These are phyloP conservation scores for Oscheius sp. DNA, from an alignment of 1,140 invertebrate species.

Conservation along the genomic window DNA sequence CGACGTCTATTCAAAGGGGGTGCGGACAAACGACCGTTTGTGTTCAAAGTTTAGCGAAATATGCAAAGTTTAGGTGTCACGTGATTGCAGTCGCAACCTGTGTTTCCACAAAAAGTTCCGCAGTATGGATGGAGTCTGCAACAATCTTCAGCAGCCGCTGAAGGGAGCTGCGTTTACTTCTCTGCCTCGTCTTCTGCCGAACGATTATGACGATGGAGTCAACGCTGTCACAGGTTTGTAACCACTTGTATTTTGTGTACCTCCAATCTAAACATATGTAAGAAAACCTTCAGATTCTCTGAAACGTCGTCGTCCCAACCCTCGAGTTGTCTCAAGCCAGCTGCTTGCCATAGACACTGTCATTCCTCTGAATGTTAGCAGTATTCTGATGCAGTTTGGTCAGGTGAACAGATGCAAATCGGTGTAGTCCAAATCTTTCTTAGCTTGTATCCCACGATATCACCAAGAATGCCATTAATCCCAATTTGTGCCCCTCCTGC, in stretches of 20 bases:
- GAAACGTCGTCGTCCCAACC: slow-evolving; percentile 29
- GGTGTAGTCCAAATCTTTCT: slow-evolving; percentile 1
- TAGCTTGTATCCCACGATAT: slow-evolving; percentile 44
- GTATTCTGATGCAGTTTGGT: slow-evolving; percentile 1
- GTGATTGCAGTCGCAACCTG: slow-evolving; percentile 27
- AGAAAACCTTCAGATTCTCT: slow-evolving; percentile 11
- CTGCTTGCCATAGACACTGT: slow-evolving; percentile 5
- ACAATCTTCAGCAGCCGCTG: slow-evolving; percentile 83
- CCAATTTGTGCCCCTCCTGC: slow-evolving; percentile 9
- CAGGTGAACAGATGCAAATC: not conserved
- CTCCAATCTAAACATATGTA: not conserved
- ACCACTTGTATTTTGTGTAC: not conserved
- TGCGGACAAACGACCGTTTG: no score
- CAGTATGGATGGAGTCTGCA: slow-evolving; percentile 86
- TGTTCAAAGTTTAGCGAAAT: no score
- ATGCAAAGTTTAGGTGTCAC: no score
- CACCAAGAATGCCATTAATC: slow-evolving; percentile 21
- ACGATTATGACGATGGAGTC: slow-evolving; percentile 93
- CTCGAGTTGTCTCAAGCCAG: slow-evolving; percentile 34
- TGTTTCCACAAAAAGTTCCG: slow-evolving; percentile 72
- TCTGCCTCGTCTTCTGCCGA: slow-evolving; percentile 76
- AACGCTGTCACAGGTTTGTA: slow-evolving; percentile 72
- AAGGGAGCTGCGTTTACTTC: slow-evolving; percentile 86
- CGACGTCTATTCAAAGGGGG: no score
- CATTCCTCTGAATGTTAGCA: slow-evolving; percentile 1